Base-by-base conservation (phyloP, 2,113 vertebrate species). In the Anseranas semipalmata region DNA sequence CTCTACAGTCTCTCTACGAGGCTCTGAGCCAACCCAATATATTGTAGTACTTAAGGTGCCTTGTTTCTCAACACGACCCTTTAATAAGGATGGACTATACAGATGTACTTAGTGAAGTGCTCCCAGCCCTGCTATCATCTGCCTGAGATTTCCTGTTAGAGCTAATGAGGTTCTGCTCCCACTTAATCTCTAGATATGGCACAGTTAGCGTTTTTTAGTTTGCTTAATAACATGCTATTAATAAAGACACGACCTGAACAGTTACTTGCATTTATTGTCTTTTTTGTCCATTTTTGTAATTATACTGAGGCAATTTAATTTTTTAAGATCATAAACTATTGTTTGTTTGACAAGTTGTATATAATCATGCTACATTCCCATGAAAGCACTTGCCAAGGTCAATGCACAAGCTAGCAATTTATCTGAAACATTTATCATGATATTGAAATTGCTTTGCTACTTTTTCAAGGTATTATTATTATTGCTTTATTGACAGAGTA, bases 151-250 rank as follows among this genome's bases (percentile, higher is more conserved):
- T 91, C 80, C 81, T 94, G 74, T 55, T 95, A 65, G 67, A 95
- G 73, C 77, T 96, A 95, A 96, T 91, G 96, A 96, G 84, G 79
- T 96, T 93, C 79, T 80, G 95, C 94, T 96, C 65, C 73, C 93
- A 96, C 85, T 96, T 94, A 90, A 95, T 95, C 90, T 89, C 94
- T 90, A 91, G 94, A 95, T 96, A 94, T 75, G 88, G 91, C 86
- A 92, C 70, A 91, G 82, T 94, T 96, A 93, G 78, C 6, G 15
- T 82, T 93, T 96, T 96, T 93, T 91, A 91, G 85, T 83, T 96
- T 95, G 78, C 87, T 93, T 96, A 94, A 96, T 95, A 92, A 95
- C 88, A 77, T 85, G 41, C 32, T 93, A 90, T 94, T 96, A 97
- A 95, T 91, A 95, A 97, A 94, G 83, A 83, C 79, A 94, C 25